A percentile compares a stretch with the other conserved stretches of the same genome.
These are phyloP conservation scores for Semaprochilodus insignis DNA, from an alignment of 2,797 vertebrate genomes.

Conservation along the genomic window DNA sequence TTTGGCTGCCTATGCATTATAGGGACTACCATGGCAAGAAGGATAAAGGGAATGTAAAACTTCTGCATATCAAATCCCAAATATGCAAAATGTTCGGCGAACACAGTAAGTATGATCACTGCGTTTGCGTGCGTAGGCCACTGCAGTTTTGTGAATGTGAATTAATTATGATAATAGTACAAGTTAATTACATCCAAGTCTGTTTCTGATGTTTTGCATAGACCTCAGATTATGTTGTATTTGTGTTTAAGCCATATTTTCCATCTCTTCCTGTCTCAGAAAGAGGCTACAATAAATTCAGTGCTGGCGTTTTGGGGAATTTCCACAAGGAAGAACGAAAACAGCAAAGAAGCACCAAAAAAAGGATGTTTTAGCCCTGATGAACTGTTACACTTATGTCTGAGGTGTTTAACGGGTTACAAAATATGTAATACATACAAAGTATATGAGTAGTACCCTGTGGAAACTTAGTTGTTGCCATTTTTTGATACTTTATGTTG, in stretches of 20 bases:
- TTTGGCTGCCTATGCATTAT: slow-evolving; percentile 93
- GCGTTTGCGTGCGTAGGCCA: neutral
- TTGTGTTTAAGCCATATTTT: neutral
- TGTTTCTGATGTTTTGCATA: too few species aligned
- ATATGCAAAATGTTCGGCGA: slow-evolving; percentile 77
- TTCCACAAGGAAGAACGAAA: too few species aligned
- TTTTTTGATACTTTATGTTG: neutral
- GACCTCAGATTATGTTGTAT: neutral
- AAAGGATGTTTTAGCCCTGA: neutral
- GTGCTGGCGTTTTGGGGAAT: too few species aligned
- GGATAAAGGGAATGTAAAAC: slow-evolving; percentile 73
- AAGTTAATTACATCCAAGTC: too few species aligned
- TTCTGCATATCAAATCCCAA: slow-evolving; percentile 79
- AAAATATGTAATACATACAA: too few species aligned
- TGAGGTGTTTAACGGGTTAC: neutral
- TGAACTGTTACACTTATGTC: neutral
- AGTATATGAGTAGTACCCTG: neutral
- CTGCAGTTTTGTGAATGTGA: neutral
- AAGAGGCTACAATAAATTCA: neutral
- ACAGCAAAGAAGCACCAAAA: neutral
- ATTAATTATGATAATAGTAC: too few species aligned
- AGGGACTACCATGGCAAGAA: slow-evolving; percentile 78
- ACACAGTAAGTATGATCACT: slow-evolving; percentile 70
- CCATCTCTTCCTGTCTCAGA: neutral
- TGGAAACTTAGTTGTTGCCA: neutral